These are phyloP conservation scores for Sebastes flavidus DNA, from an alignment of 2,797 vertebrate genomes.

Conservation along the genomic window DNA sequence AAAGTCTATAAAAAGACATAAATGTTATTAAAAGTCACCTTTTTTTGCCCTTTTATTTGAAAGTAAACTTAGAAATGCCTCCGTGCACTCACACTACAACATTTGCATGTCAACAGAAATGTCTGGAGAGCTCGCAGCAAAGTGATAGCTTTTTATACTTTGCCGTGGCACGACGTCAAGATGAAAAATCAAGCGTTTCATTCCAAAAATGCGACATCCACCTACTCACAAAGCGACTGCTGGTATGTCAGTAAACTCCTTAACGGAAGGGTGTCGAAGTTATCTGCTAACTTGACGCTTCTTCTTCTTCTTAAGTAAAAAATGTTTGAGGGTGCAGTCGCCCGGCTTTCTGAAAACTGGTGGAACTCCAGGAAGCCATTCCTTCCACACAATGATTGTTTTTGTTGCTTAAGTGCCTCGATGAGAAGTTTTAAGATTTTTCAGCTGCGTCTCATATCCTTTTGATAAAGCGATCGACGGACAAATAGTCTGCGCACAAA, in stretches of 20 bases:
- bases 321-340: constrained; percentile 15
- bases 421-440: constrained; percentile 52
- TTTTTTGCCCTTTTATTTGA: constrained; percentile 37
- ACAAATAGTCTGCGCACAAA: constrained; percentile 55
- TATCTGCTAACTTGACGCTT: constrained; percentile 33
- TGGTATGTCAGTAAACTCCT: constrained; percentile 37
- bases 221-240: constrained; percentile 46
- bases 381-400: constrained; percentile 12
- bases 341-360: constrained; percentile 42
- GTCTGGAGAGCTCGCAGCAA: constrained; percentile 64
- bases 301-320: constrained; percentile 17
- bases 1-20: not conserved
- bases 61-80: constrained; percentile 56
- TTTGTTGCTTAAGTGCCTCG: constrained; percentile 27
- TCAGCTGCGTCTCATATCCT: constrained; percentile 53
- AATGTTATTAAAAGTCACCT: constrained; percentile 32
- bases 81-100: constrained; percentile 33
- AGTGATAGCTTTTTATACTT: constrained; percentile 48
- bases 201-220: constrained; percentile 48
- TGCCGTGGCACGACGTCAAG: constrained; percentile 40
- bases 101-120: constrained; percentile 66
- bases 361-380: constrained; percentile 41
- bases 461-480: constrained; percentile 59
- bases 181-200: constrained; percentile 37
- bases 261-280: constrained; percentile 32